Conservation (phyloP, 1,140 invertebrate genomes). For the Agrilus planipennis region DNA sequence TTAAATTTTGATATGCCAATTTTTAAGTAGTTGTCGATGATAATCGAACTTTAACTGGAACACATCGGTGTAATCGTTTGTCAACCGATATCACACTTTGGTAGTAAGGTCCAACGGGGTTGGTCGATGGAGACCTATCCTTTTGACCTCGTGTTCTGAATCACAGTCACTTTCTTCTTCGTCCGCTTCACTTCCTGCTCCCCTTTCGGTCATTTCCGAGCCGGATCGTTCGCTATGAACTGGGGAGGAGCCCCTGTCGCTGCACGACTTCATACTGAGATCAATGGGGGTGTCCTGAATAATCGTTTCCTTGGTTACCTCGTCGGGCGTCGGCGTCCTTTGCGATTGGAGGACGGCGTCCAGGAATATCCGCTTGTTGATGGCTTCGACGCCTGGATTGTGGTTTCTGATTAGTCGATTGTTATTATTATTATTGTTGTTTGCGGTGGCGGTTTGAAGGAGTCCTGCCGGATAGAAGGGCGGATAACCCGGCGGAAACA, state of each 20-base stretch:
- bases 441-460: constrained; percentile 42
- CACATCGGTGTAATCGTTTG: constrained; percentile 10
- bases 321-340: constrained; percentile 37
- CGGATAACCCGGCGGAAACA: constrained; percentile 52
- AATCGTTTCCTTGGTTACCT: constrained; percentile 24
- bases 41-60: too few relatives aligned
- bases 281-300: constrained; percentile 65
- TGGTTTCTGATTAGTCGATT: constrained; percentile 40
- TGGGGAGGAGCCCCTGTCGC: constrained; percentile 37
- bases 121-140: constrained; percentile 38
- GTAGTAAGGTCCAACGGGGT: constrained; percentile 57
- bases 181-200: constrained; percentile 40
- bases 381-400: constrained; percentile 39
- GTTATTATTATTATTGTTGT: constrained; percentile 45
- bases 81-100: constrained; percentile 33
- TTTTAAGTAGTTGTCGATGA: not conserved
- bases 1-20: not conserved
- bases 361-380: constrained; percentile 55
- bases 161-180: constrained; percentile 45
- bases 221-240: constrained; percentile 38
- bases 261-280: constrained; percentile 53
- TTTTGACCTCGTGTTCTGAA: constrained; percentile 38
- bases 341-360: constrained; percentile 60
- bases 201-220: constrained; percentile 37
- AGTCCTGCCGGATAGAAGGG: constrained; percentile 48